These are phyloP conservation scores for Karalla daura DNA, from an alignment of 2,797 vertebrate species.

Conservation along the genomic window DNA sequence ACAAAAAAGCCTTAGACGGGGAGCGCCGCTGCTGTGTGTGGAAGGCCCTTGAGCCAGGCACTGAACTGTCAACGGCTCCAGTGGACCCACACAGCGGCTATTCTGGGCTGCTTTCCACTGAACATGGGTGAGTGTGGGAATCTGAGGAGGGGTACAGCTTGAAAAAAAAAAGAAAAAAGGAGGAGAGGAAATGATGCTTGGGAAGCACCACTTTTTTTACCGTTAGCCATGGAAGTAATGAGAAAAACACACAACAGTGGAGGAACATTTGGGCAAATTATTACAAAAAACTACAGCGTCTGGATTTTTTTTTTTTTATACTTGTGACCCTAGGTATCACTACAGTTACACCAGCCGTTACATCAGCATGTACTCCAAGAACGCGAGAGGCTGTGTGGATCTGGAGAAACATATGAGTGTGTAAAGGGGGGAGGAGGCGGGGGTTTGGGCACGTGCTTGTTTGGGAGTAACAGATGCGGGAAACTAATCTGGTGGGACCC, in stretches of 20 bases:
- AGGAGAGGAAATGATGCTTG: background rate
- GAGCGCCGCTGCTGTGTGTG: background rate
- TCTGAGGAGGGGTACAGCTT: constrained; percentile 11
- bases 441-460: constrained; percentile 40
- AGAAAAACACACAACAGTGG: background rate
- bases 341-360: background rate
- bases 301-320: background rate
- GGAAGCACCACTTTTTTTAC: constrained; percentile 4
- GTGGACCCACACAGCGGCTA: constrained; percentile 25
- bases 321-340: background rate
- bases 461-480: constrained; percentile 64
- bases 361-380: background rate
- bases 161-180: too few species aligned
- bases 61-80: constrained; percentile 12
- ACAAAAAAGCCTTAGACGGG: too few species aligned
- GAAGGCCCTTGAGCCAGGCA: constrained; percentile 10
- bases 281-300: background rate
- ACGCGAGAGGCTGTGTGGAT: constrained; percentile 16
- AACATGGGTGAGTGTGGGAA: constrained; percentile 36
- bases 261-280: background rate
- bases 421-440: constrained; percentile 2
- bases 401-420: background rate
- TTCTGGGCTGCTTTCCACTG: constrained; percentile 26
- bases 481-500: constrained; percentile 73
- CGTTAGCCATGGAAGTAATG: background rate